Evolutionary conservation across 2,888 invertebrate species (phyloP).

Genomic region (Globia sparganii): DNA sequence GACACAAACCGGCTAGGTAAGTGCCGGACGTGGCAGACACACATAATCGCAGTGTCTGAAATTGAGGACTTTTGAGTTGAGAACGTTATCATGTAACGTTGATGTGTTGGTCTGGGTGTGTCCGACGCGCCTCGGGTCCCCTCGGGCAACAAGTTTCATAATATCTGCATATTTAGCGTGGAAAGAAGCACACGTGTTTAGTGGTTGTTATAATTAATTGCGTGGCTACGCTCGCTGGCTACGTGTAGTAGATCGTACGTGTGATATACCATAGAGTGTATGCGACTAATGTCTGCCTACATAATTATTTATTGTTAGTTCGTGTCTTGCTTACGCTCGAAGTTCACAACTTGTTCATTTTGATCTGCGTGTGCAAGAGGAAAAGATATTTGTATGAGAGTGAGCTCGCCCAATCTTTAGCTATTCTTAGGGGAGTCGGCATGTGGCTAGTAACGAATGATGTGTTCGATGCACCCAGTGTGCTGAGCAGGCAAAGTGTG

Average conservation of each 20-base stretch:
- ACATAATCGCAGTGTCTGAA: background rate
- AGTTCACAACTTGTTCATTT: background rate
- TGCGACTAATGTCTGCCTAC: background rate
- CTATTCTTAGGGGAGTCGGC: too few relatives aligned
- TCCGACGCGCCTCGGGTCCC: background rate
- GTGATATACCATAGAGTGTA: background rate
- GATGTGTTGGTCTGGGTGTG: background rate
- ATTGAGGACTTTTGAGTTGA: background rate
- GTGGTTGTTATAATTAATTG: background rate
- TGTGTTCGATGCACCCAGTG: background rate
- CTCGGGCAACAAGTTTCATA: background rate
- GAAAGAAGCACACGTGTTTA: background rate
- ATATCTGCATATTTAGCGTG: background rate
- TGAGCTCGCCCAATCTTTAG: constrained; percentile 4
- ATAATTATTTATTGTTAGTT: background rate
- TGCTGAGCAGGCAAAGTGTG: background rate
- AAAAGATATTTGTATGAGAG: constrained; percentile 1
- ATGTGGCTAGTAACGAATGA: background rate
- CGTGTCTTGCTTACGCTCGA: background rate
- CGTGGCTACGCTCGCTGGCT: too few relatives aligned
- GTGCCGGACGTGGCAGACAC: background rate
- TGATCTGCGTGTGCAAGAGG: background rate
- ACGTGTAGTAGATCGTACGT: background rate
- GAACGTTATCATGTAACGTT: background rate
- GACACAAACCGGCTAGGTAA: background rate